Evolutionary conservation across 2,888 invertebrate species (phyloP).

Genomic region (Digitonthophagus gazella): DNA sequence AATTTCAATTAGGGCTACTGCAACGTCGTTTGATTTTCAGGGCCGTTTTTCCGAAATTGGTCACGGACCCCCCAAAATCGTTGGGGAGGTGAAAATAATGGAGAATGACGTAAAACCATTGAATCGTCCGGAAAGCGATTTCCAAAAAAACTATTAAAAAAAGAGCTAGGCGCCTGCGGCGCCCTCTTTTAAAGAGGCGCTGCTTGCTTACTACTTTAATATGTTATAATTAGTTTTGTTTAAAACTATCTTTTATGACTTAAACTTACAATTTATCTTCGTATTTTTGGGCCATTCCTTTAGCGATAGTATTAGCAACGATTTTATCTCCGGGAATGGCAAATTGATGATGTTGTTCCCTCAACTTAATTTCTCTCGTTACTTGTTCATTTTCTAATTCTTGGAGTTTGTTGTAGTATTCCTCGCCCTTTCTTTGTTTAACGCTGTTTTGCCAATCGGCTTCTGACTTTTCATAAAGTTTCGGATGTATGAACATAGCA

Average conservation of each 20-base stretch:
- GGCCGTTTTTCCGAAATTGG: no score
- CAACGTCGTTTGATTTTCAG: no score
- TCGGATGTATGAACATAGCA: constrained; percentile 52
- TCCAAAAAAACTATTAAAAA: no score
- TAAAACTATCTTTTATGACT: not conserved
- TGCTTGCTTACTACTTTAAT: no score
- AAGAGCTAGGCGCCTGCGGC: no score
- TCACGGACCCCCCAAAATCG: no score
- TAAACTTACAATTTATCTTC: constrained; percentile 78
- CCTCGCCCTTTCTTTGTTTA: constrained; percentile 77
- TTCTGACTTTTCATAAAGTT: constrained; percentile 71
- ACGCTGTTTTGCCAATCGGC: constrained; percentile 85
- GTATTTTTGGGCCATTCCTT: constrained; percentile 86
- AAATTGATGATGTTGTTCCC: constrained; percentile 77
- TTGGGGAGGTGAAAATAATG: no score
- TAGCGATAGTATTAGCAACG: constrained; percentile 71
- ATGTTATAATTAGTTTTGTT: no score
- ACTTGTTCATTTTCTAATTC: constrained; percentile 83
- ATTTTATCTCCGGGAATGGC: constrained; percentile 83
- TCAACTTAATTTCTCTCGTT: constrained; percentile 73
- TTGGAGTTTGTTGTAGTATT: constrained; percentile 79
- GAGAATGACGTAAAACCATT: no score
- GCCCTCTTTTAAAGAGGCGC: no score
- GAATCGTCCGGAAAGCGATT: no score
- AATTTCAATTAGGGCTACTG: no score